Evolutionary conservation across 2,797 vertebrate species (phyloP), one percentile per base, ranked within the genome.

Genomic region (Sebastes steindachneri): DNA sequence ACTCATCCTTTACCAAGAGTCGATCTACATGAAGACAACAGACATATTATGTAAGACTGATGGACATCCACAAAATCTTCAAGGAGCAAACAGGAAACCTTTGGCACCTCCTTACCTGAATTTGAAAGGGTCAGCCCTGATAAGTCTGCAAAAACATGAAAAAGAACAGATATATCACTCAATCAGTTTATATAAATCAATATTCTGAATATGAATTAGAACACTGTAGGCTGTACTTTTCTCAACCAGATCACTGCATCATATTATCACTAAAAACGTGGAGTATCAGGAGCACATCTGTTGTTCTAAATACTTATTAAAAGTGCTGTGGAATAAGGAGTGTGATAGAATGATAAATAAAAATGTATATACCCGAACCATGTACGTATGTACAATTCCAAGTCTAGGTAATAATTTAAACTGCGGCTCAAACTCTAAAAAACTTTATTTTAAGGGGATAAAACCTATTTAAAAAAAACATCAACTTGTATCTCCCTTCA

Each of bases 1-100:
- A 99, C 82, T 99, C 98, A 77, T 99, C 98, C 84, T 99, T 99
- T 73, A 99, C 98, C 95, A 98, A 86, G 86, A 98, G 97, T 0
- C 97, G 96, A 71, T 96, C 98, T 99, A 82, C 53, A 63, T n/a
- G 41, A 41, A 31, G 28, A 79, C 4, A 60, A 75, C 9, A 80
- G 12, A 83, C 5, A 62, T 2, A 62, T 2, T 29, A 4, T 11
- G 74, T 86, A 63, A 73, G 62, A 80, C 25, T 23, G 33, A 60
- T 58, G 19, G 9, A 48, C 9, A 28, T 35, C 9, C 6, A 48
- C 3, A 75, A 59, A 76, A 63, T 48, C 23, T 35, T 60, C 1
- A 54, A 48, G 0, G 0, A 59, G 10, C 4, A 54, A 77, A 69
- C 0, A 60, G 0, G 15, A 28, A 66, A 53, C 11, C 4, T 28